Evolutionary conservation across 1,140 invertebrate genomes (phyloP).

Genomic region (Leptoteleia sp.): DNA sequence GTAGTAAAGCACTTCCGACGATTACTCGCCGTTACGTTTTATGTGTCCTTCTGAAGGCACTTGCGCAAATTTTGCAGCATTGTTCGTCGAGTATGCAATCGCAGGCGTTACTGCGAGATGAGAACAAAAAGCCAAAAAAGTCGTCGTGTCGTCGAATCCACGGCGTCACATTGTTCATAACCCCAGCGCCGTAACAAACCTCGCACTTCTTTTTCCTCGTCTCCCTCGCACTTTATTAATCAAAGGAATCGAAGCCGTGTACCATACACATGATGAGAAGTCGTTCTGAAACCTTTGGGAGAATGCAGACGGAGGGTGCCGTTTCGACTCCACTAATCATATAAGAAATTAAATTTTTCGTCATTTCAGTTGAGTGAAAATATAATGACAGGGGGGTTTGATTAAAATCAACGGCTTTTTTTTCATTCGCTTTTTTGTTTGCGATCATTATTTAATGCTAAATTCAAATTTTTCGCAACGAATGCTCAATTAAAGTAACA

Average conservation of each 20-base stretch:
- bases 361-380: conserved; percentile 3
- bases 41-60: conserved; percentile 24
- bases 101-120: conserved; percentile 33
- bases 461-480: too few species aligned
- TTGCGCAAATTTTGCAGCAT: conserved; percentile 41
- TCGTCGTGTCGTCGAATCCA: conserved; percentile 44
- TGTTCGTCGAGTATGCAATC: conserved; percentile 50
- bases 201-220: conserved; percentile 22
- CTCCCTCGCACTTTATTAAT: conserved; percentile 50
- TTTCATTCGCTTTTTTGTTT: too few species aligned
- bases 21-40: conserved; percentile 43
- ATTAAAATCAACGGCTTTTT: too few species aligned
- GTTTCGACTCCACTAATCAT: conserved; percentile 7
- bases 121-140: conserved; percentile 56
- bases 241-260: conserved; percentile 51
- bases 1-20: conserved; percentile 29
- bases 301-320: conserved; percentile 3
- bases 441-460: too few species aligned
- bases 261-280: conserved; percentile 35
- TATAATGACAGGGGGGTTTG: background rate
- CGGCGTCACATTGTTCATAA: conserved; percentile 53
- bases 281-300: conserved; percentile 32
- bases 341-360: conserved; percentile 28
- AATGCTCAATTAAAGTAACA: too few species aligned
- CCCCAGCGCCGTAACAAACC: conserved; percentile 45